Evolutionary conservation across 2,113 vertebrate genomes (phyloP).

Genomic region (Xiphias gladius): DNA sequence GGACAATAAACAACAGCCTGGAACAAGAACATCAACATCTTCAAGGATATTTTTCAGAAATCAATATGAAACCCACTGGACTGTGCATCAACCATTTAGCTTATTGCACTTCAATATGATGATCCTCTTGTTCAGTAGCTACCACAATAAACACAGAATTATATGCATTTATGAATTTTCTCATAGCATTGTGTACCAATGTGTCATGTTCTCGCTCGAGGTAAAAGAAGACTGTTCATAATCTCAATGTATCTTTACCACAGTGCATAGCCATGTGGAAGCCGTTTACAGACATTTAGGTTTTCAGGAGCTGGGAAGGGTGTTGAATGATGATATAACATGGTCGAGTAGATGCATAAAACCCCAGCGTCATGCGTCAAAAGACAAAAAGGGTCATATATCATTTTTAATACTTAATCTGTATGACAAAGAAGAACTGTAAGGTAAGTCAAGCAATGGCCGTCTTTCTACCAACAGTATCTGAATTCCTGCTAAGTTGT

Average conservation of each 20-base stretch:
- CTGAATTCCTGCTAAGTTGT: conserved; percentile 1
- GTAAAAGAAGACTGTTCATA: conserved; percentile 36
- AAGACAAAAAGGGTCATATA: not conserved
- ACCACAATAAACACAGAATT: conserved; percentile 49
- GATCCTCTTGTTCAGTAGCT: conserved; percentile 30
- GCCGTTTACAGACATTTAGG: not conserved
- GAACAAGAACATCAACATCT: conserved; percentile 34
- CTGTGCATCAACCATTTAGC: conserved; percentile 46
- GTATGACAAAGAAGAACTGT: not conserved
- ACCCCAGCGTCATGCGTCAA: not conserved
- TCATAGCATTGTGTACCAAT: conserved; percentile 8
- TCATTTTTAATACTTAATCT: not conserved
- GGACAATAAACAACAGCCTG: conserved; percentile 34
- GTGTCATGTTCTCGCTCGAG: conserved; percentile 35
- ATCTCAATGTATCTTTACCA: not conserved
- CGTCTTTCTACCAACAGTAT: not conserved
- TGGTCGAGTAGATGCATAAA: not conserved
- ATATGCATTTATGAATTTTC: conserved; percentile 77
- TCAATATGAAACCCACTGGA: conserved; percentile 62
- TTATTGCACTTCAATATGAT: conserved; percentile 57
- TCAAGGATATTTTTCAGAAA: conserved; percentile 45
- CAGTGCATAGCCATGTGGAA: not conserved
- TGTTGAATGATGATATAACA: not conserved
- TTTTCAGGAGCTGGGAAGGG: not conserved
- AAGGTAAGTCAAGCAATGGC: not conserved